Conservation (phyloP, 2,797 vertebrate genomes). For the Pyrocephalus nanus region DNA sequence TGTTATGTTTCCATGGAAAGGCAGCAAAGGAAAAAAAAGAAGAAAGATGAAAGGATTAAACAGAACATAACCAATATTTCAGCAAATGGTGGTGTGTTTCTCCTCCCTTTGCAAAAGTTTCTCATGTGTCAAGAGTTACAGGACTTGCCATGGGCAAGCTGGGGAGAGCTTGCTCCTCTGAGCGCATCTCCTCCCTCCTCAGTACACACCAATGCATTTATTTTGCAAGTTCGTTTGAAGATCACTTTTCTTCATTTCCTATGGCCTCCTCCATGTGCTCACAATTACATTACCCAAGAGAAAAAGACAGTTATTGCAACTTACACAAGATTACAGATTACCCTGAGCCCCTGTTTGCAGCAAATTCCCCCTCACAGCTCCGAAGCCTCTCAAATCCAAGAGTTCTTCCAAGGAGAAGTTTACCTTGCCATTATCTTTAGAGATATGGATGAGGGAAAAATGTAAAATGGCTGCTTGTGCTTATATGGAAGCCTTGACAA, state of each 20-base stretch:
- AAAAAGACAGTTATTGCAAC: not conserved
- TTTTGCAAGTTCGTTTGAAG: not conserved
- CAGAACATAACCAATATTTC: slow-evolving; percentile 1
- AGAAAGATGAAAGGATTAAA: not conserved
- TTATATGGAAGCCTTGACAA: not conserved
- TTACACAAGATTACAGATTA: not conserved
- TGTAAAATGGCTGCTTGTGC: not conserved
- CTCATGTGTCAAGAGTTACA: not conserved
- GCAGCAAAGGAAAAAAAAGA: slow-evolving; percentile 23
- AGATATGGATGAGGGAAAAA: not conserved
- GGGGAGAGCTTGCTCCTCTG: not conserved
- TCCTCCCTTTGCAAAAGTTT: not conserved
- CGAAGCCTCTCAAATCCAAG: not conserved
- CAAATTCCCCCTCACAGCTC: not conserved
- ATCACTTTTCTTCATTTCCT: fast-evolving
- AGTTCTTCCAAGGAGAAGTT: not conserved
- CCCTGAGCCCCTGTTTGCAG: not conserved
- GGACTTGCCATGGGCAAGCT: not conserved
- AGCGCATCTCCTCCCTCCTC: not conserved
- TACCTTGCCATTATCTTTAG: not conserved
- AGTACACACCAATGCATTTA: not conserved
- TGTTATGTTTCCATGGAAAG: slow-evolving; percentile 68
- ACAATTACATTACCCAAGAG: not conserved
- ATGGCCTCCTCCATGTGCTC: not conserved
- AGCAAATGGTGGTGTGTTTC: not conserved